phyloP scores from a whole-genome alignment of 2,888 invertebrate genomes.

The Drosophila robusta region DNA sequence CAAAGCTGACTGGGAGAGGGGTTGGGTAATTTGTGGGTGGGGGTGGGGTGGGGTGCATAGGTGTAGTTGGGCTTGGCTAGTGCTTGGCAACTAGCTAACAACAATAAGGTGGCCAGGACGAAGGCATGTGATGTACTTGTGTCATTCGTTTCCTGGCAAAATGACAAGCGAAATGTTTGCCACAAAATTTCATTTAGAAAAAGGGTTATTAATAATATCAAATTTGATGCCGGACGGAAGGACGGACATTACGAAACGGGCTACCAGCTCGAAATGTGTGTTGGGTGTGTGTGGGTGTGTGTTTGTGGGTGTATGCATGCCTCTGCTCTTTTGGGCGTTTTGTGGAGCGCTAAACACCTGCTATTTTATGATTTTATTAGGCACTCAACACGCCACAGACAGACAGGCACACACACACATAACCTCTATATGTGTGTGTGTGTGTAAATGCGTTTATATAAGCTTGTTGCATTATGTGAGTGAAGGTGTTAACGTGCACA shows the following conservation, averaged over 20 bases:
- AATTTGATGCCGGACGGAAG: conserved; percentile 62
- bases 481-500: neutral
- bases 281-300: conserved; percentile 22
- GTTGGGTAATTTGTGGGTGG: neutral
- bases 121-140: conserved; percentile 67
- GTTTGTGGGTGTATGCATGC: conserved; percentile 3
- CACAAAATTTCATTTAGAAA: conserved; percentile 76
- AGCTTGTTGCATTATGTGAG: neutral
- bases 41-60: neutral
- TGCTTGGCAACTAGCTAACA: conserved; percentile 43
- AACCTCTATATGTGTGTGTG: neutral
- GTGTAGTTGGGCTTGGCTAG: conserved; percentile 4
- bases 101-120: conserved; percentile 22
- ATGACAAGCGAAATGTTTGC: conserved; percentile 76
- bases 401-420: conserved; percentile 14
- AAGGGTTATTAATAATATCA: conserved; percentile 78
- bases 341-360: conserved; percentile 70
- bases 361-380: conserved; percentile 74
- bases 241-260: conserved; percentile 43
- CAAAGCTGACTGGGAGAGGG: neutral
- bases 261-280: neutral
- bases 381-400: conserved; percentile 67
- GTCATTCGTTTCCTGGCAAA: conserved; percentile 73
- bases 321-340: conserved; percentile 40
- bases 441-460: neutral